Evolutionary conservation across 2,113 vertebrate species (phyloP).

Genomic region (Brienomyrus longianalis): DNA sequence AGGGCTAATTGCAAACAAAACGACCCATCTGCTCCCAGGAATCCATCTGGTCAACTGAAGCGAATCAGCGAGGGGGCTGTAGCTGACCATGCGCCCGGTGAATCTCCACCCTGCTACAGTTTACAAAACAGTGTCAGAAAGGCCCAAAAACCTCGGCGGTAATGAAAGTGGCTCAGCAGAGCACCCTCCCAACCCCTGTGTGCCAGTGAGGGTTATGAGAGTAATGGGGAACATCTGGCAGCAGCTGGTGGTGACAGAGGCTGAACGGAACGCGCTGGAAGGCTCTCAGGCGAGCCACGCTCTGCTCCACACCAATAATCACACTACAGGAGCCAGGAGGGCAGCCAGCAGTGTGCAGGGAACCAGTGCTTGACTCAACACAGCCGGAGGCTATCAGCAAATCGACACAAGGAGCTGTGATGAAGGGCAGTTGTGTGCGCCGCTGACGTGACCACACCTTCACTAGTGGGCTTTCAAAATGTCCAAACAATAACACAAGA

Average conservation of each 20-base stretch:
- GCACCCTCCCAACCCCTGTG: constrained; percentile 8
- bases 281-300: constrained; percentile 17
- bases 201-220: constrained; percentile 45
- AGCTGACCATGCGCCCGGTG: neutral
- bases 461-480: neutral
- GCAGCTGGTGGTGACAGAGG: constrained; percentile 38
- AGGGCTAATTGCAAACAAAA: constrained; percentile 4
- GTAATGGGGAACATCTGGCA: constrained; percentile 57
- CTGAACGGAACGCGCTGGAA: neutral
- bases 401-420: neutral
- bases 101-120: neutral
- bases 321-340: constrained; percentile 31
- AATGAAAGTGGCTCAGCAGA: constrained; percentile 26
- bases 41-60: neutral
- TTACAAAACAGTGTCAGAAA: too few relatives aligned
- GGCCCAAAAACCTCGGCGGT: constrained; percentile 23
- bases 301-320: constrained; percentile 37
- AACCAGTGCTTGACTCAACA: neutral
- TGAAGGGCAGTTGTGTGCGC: neutral
- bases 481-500: neutral
- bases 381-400: neutral
- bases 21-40: neutral
- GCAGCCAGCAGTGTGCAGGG: neutral
- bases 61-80: neutral
- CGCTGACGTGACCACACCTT: neutral